Evolutionary conservation across 2,113 vertebrate species (phyloP).

Genomic region (Anthoscopus minutus): DNA sequence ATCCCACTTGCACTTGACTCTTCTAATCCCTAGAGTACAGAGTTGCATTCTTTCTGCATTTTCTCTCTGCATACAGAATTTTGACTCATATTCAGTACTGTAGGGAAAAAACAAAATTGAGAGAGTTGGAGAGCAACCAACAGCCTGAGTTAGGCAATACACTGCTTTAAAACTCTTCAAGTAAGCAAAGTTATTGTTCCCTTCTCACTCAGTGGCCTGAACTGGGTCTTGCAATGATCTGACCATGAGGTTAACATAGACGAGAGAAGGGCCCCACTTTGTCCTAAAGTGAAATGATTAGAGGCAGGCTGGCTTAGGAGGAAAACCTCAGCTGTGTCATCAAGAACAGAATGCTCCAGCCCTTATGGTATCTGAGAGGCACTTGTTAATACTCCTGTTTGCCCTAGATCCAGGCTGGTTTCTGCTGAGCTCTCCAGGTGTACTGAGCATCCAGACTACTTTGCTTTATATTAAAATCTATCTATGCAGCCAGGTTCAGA

Average conservation of each 20-base stretch:
- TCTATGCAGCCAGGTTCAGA: background rate
- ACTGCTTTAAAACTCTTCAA: background rate
- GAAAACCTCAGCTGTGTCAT: background rate
- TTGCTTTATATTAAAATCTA: background rate
- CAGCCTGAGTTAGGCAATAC: background rate
- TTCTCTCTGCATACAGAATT: background rate
- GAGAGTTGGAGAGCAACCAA: background rate
- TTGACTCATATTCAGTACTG: background rate
- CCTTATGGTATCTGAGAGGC: background rate
- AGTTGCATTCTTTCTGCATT: background rate
- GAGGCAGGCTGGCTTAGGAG: background rate
- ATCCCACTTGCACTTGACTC: background rate
- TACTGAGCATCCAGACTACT: background rate
- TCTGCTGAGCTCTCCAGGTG: background rate
- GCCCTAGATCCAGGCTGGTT: background rate
- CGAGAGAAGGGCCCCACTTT: background rate
- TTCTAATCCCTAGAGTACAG: background rate
- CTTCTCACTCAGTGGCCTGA: background rate
- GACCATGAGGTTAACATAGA: background rate
- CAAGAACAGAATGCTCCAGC: background rate
- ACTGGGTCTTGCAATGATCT: background rate
- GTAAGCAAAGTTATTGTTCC: background rate
- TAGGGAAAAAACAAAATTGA: background rate
- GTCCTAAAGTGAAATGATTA: background rate
- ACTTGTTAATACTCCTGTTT: background rate